Evolutionary conservation across 2,888 invertebrate species (phyloP).

Genomic region (Tetragnatha montana): DNA sequence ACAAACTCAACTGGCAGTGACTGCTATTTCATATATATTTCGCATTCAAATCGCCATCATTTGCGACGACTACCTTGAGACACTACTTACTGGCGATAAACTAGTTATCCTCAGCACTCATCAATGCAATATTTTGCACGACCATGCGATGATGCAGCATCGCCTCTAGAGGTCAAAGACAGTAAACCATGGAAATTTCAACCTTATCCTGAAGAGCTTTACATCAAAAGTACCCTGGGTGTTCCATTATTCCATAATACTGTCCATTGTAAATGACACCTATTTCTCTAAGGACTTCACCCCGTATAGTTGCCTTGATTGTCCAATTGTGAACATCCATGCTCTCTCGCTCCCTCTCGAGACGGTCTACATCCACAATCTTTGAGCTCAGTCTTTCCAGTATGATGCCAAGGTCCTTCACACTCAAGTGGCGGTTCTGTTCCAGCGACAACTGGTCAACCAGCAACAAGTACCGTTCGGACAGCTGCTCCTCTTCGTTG

Average conservation of each 20-base stretch:
- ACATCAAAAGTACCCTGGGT: constrained; percentile 85
- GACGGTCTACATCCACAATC: constrained; percentile 93
- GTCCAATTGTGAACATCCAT: constrained; percentile 97
- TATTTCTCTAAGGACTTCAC: constrained; percentile 91
- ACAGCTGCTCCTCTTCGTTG: constrained; percentile 85
- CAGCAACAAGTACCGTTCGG: constrained; percentile 92
- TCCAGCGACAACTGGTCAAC: constrained; percentile 95
- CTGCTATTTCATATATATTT: constrained; percentile 63
- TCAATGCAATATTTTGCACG: constrained; percentile 62
- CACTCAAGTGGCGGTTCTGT: constrained; percentile 92
- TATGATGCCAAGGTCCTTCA: constrained; percentile 96
- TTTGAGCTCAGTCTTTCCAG: constrained; percentile 93
- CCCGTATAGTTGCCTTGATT: constrained; percentile 94
- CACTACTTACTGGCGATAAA: constrained; percentile 66
- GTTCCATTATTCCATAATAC: constrained; percentile 95
- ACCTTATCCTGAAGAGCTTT: constrained; percentile 48
- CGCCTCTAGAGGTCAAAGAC: constrained; percentile 69
- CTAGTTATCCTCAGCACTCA: constrained; percentile 59
- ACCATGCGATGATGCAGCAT: constrained; percentile 61
- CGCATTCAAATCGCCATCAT: constrained; percentile 58
- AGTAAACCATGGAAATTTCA: constrained; percentile 63
- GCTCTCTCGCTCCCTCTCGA: constrained; percentile 93
- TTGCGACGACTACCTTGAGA: constrained; percentile 68
- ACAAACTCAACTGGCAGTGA: constrained; percentile 71
- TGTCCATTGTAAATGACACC: constrained; percentile 96